phyloP scores from a whole-genome alignment of 2,888 invertebrate genomes.

The Baronia brevicornis region DNA sequence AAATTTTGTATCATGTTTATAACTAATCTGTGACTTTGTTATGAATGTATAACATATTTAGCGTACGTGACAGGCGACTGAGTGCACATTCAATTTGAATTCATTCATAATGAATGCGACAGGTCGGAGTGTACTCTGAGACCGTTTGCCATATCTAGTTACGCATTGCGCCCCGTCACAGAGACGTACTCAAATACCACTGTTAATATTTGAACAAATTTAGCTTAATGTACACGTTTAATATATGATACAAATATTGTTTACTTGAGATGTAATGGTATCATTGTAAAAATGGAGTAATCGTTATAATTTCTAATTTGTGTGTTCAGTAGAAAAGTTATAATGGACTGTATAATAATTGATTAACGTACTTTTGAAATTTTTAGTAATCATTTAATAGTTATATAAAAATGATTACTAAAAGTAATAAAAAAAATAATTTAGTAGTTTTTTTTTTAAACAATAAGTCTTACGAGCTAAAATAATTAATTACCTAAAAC shows the following conservation, averaged over 20 bases:
- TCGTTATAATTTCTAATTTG: too few species aligned
- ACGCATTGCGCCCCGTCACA: conserved; percentile 69
- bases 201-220: conserved; percentile 43
- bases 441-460: too few species aligned
- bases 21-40: too few species aligned
- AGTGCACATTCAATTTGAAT: conserved; percentile 67
- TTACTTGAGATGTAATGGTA: too few species aligned
- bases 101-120: conserved; percentile 65
- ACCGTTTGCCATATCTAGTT: conserved; percentile 70
- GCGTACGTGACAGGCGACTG: conserved; percentile 45
- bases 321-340: conserved; percentile 26
- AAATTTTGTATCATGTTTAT: too few species aligned
- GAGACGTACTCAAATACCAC: conserved; percentile 50
- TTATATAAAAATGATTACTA: too few species aligned
- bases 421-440: too few species aligned
- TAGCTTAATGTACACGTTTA: too few species aligned
- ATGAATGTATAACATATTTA: conserved; percentile 18
- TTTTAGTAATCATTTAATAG: background rate
- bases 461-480: too few species aligned
- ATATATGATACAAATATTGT: too few species aligned
- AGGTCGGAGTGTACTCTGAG: conserved; percentile 41
- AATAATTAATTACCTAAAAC: too few species aligned
- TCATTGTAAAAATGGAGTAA: too few species aligned
- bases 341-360: background rate
- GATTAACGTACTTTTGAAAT: background rate